Evolutionary conservation across 2,888 invertebrate genomes (phyloP), one percentile per base, ranked within the genome.

Genomic region (Rhaphigaster nebulosa): DNA sequence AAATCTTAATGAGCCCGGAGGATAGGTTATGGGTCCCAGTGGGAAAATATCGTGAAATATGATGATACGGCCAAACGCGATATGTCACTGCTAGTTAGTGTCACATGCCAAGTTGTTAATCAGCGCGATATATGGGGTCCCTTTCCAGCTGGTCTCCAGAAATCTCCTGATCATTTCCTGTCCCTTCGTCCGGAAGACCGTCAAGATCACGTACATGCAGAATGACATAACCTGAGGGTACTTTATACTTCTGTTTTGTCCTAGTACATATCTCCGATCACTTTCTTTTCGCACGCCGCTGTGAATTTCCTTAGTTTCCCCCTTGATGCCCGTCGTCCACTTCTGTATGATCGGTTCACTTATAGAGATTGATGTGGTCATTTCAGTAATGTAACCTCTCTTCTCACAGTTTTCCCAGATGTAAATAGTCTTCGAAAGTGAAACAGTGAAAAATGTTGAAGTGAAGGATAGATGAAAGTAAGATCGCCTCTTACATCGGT

Each of bases 101-200:
- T 5, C 70, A 76, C 15, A 15, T 65, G 65, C 29, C 65, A 29
- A n/a, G 34, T 4, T 76, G 26, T 38, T 38, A 76, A 76, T 76
- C 34, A 76, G 8, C 20, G 10, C 12, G 70, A 76, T 76, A 23
- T 76, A 76, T 76, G 34, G n/a, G 20, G 4, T 12, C 70, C n/a
- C n/a, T 76, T 38, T 38, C 34, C 70, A 76, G 38, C 29, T 76
- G 70, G 34, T 76, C 70, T 38, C 70, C 70, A 76, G 70, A 60
- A 76, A 76, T 23, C 29, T 38, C 34, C 34, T 12, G 1, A 76
- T 76, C 70, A 38, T 76, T 76, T 76, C 70, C 70, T 76, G 6
- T 23, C 6, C 38, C 70, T 76, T n/a, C 12, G 1, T 10, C 29
- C 70, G 70, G 70, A 76, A 76, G 70, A 23, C 23, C 34, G 20